Base-by-base conservation (phyloP, 2,797 vertebrate genomes). In the Coluber constrictor region DNA sequence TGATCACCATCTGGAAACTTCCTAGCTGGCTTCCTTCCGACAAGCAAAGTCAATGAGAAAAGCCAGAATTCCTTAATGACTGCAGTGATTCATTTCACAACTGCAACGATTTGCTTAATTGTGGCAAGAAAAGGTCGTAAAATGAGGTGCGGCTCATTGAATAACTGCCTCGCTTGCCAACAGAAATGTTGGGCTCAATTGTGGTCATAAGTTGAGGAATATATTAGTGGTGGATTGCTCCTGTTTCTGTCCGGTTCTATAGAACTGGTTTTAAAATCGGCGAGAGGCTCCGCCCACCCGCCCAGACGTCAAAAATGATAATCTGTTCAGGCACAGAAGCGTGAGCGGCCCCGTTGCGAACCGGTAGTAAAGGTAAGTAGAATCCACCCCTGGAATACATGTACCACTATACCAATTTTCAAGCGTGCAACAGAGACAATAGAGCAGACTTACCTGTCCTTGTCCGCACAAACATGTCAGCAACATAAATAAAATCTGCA, bases 401-500 rank as follows among this genome's bases (percentile, higher is more conserved):
- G 27, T 66, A 66, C 1, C 1, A n/a, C 2, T 91, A 18, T 63
- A 94, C 92, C 87, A 32, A 32, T 70, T 93, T 51, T 70, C 54
- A 94, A 79, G 9, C 8, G 54, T 0, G 0, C 13, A 9, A 16
- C 16, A 70, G 93, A 54, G 63, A 83, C 90, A 89, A 59, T 2
- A 61, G 10, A 74, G 12, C 87, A 55, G 83, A 54, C 93, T 95
- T 96, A 99, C 99, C 99, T 92, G 99, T 99, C 91, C 98, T 98
- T 70, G 98, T 99, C 96, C 98, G 98, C 96, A 99, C 98, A 94
- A 98, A 95, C 99, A 99, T 99, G 96, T 99, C 99, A 18, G 97
- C 96, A 90, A 99, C 1, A 94, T 99, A 99, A 94, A 97, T 9
- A 12, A 96, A 0, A 94, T 99, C 99, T 79, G 97, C 98, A 15